Conservation (phyloP, 2,113 vertebrate species). For the Parus major region DNA sequence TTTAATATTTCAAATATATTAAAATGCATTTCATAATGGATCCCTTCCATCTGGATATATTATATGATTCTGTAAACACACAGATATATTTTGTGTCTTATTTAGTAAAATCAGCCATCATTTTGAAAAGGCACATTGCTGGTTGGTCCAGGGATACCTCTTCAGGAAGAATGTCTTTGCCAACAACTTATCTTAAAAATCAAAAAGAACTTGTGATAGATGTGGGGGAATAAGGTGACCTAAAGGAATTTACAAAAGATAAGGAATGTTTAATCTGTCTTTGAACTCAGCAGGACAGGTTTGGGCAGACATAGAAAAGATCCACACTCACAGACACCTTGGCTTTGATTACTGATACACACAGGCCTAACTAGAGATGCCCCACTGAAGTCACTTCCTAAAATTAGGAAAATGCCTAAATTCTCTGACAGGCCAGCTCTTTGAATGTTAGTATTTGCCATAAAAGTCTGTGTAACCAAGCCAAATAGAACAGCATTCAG, state of each 20-base stretch:
- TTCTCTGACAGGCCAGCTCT: neutral
- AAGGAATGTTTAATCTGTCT: neutral
- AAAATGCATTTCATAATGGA: neutral
- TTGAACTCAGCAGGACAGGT: neutral
- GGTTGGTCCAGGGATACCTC: neutral
- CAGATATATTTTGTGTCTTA: neutral
- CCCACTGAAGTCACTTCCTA: neutral
- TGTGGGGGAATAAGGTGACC: neutral
- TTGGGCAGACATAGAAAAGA: neutral
- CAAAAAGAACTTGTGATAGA: neutral
- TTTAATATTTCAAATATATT: neutral
- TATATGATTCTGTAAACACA: neutral
- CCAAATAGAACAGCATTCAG: neutral
- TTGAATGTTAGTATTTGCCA: neutral
- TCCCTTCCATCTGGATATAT: neutral
- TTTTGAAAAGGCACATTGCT: neutral
- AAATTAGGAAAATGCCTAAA: neutral
- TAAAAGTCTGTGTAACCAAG: neutral
- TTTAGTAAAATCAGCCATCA: neutral
- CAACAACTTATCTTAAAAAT: neutral
- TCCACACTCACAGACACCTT: neutral
- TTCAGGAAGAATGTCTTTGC: neutral
- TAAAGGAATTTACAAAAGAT: neutral
- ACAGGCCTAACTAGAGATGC: neutral
- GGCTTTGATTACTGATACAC: neutral